Evolutionary conservation across 1,140 invertebrate species (phyloP), one percentile per base, ranked within the genome.

Genomic region (Drosophila repleta): DNA sequence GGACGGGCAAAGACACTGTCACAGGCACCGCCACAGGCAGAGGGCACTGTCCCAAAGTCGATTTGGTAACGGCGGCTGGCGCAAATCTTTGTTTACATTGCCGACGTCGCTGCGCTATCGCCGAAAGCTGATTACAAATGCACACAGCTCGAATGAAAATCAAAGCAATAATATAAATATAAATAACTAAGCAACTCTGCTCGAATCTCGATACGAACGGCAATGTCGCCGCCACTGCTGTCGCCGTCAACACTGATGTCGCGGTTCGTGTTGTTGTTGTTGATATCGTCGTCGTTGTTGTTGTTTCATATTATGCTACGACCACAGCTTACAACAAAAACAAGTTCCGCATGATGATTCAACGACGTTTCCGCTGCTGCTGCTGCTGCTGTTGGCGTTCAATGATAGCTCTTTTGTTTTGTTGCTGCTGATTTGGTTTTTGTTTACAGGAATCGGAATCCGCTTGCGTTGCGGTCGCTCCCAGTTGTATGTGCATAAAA

Each of bases 291-390:
- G n/a, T 17, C 49, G 21, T 43, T 18, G 37, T 46, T 63, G 45
- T 24, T 77, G 45, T 58, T 49, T 67, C 63, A 53, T 69, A 55
- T 69, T 82, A 78, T 78, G 78, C 78, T 87, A 39, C 48, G 51
- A 55, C 58, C 52, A 74, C 62, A 66, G 49, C 58, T 41, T 48
- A 74, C 65, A 74, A 70, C 60, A 79, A 62, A 75, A 85, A 76
- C 82, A 76, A 88, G 82, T 85, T 85, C 83, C 84, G 82, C 63
- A 68, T 67, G 82, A 83, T 87, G 82, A 88, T 79, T 87, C 82
- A 87, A 87, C 83, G 43, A 17, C 57, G 70, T 62, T 70, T 70
- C 53, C 72, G 69, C 65, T 61, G 39, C 45, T 53, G 55, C 29
- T 58, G n/a, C 15, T 43, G 41, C 35, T 32, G 46, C n/a, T 18